Evolutionary conservation across 2,888 invertebrate species (phyloP).

Genomic region (Torymus tubicola): DNA sequence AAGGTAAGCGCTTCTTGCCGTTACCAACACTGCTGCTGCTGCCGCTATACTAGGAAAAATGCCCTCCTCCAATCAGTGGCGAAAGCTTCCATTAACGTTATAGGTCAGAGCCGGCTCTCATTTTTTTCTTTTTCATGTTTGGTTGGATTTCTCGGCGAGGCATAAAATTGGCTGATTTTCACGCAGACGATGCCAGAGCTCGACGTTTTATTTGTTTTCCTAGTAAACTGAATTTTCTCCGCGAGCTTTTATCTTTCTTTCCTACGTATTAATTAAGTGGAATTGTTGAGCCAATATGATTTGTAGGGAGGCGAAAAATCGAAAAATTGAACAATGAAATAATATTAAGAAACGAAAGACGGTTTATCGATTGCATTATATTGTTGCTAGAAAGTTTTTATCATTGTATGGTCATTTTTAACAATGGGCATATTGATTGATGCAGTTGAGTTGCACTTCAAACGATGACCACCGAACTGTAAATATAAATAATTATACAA

Average conservation of each 20-base stretch:
- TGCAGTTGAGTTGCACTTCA: too few species aligned
- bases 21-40: not conserved
- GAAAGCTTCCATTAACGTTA: constrained; percentile 19
- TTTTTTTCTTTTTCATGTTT: constrained; percentile 7
- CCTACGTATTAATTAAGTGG: too few species aligned
- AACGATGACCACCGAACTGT: not conserved
- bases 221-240: too few species aligned
- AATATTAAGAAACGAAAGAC: too few species aligned
- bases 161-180: constrained; percentile 8
- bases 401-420: not conserved
- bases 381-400: too few species aligned
- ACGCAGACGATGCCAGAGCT: too few species aligned
- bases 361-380: too few species aligned
- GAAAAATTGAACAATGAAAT: too few species aligned
- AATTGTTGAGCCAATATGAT: too few species aligned
- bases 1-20: constrained; percentile 33
- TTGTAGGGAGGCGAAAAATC: too few species aligned
- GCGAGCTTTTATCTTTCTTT: too few species aligned
- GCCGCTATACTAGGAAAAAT: not conserved
- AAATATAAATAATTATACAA: constrained; percentile 16
- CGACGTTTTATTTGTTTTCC: too few species aligned
- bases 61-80: not conserved
- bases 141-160: not conserved
- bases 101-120: not conserved
- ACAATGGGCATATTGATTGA: not conserved